Base-by-base conservation (phyloP, 2,888 invertebrate genomes). In the Parascotia fuliginaria region DNA sequence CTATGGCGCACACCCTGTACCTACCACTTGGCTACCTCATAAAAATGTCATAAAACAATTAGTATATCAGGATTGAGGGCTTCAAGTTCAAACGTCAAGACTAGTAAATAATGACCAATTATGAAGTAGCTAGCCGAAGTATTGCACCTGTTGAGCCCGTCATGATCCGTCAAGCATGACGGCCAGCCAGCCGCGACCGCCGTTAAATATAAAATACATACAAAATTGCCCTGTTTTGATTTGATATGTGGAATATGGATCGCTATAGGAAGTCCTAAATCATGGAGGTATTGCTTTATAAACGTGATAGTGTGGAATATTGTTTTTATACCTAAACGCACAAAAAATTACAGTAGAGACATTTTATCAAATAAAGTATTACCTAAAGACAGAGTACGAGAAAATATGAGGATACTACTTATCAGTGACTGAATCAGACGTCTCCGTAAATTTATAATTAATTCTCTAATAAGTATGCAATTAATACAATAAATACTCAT, bases 131-230 rank as follows among this genome's bases (percentile, higher is more conserved):
- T 37, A 29, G 19, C 31, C 29, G 33, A 42, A 68, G 79, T 85
- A 85, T 79, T 74, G 84, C 85, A 87, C 87, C 84, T 87, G 83
- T 67, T 68, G 70, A 73, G 69, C 50, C 54, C 70, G 79, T 59
- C 75, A 77, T 74, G 85, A 79, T 74, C 55, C 52, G 71, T 68
- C 57, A 66, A 83, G 81, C 86, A 70, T 73, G 72, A 75, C 79
- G 65, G 50, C 64, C 76, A 72, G 46, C 74, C 67, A 72, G 66
- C 75, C 79, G 76, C 58, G 72, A 64, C 65, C 43, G 65, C 64
- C 71, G 70, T 73, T 77, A 65, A 66, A 65, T 60, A 65, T 69
- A 64, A 65, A 60, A 64, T 58, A 55, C 53, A 65, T 59, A 52
- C 55, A 36, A 63, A 66, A 69, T 64, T 65, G 58, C 49, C 46